Evolutionary conservation across 2,113 vertebrate species (phyloP), one percentile per base, ranked within the genome.

Genomic region (Antechinus flavipes): DNA sequence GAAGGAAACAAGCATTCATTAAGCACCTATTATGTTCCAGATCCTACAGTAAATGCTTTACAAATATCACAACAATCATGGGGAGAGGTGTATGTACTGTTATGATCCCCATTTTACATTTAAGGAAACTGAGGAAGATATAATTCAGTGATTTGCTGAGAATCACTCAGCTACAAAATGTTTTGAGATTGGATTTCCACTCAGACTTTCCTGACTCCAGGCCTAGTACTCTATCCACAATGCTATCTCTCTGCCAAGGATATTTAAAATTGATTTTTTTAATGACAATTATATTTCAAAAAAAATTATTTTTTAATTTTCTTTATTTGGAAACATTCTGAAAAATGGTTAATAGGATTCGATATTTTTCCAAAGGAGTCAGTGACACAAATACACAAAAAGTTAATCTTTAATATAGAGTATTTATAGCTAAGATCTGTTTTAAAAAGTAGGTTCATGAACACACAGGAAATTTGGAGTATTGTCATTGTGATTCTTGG

Each of bases 391-490:
- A 76, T 4, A n/a, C 14, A n/a, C 27, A 61, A 27, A 76, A 6
- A n/a, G 35, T 42, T 84, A 84, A 42, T 42, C n/a, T 19, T 42
- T 93, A 46, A 8, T 22, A 26, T 84, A 16, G n/a, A 12, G 27
- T 90, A 30, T 58, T 91, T 90, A 92, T 84, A 89, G 96, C 49
- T 89, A 91, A 93, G 94, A 94, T 35, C 91, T 94, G 94, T 84
- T 56, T 54, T 19, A 61, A 0, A 27, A 46, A 91, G 16, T 84
- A 8, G 47, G 50, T 89, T 89, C 50, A 19, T 84, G 90, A 54
- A 1, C 47, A 10, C 16, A n/a, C 3, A 2, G 68, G 54, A 93
- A 56, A 26, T 49, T 42, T 42, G n/a, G 54, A 35, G 54, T 56
- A 68, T 8, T 23, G 0, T 90, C 68, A 94, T 54, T 91, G 68